phyloP scores from a whole-genome alignment of 2,797 vertebrate genomes.

The Lagocephalus sceleratus region DNA sequence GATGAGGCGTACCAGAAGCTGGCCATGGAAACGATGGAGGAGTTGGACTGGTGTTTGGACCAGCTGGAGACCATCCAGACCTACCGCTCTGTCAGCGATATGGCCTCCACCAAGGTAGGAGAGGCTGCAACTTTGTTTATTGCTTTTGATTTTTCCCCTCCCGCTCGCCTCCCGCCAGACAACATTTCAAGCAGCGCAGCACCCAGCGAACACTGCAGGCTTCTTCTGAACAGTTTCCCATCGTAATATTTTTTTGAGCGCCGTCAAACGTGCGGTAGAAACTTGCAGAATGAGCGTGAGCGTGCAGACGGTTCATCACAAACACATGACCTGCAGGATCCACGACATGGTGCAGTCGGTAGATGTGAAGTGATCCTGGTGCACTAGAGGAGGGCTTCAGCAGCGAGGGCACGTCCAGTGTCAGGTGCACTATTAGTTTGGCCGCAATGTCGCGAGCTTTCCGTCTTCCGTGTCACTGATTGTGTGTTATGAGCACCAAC shows the following conservation, averaged over 20 bases:
- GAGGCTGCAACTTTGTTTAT: slow-evolving; percentile 9
- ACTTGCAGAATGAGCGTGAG: no score
- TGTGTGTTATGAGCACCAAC: neutral
- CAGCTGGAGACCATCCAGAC: slow-evolving; percentile 98
- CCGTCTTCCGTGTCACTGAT: slow-evolving; percentile 2
- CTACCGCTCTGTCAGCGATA: slow-evolving; percentile 96
- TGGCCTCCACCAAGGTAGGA: slow-evolving; percentile 97
- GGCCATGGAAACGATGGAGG: slow-evolving; percentile 96
- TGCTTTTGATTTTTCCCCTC: neutral
- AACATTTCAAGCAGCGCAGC: no score
- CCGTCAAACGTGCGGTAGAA: no score
- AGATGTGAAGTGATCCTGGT: no score
- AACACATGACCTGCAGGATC: no score
- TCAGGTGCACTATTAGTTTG: neutral
- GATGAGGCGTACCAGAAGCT: slow-evolving; percentile 97
- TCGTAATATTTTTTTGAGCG: no score
- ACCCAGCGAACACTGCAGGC: no score
- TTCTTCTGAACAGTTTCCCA: no score
- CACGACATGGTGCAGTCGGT: no score
- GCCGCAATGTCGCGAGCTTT: neutral
- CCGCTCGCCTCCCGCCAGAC: no score
- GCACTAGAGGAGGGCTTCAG: neutral
- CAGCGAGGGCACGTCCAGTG: neutral
- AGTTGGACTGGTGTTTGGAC: slow-evolving; percentile 97
- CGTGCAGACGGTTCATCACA: no score